Evolutionary conservation across 2,888 invertebrate species (phyloP).

Genomic region (Antheraea yamamai): DNA sequence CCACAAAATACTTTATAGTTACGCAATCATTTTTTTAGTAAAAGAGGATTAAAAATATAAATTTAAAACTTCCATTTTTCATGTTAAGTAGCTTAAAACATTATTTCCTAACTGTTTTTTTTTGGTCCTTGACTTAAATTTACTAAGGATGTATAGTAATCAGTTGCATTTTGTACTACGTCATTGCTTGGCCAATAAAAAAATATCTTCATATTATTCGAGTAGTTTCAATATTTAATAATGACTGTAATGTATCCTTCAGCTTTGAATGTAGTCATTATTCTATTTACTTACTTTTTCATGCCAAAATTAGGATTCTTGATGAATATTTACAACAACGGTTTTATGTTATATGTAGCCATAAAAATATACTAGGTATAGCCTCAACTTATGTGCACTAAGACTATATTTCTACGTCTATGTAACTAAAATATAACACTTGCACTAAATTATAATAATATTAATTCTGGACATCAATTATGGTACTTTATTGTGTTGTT

Average conservation of each 20-base stretch:
- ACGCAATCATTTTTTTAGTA: not conserved
- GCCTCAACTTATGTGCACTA: slow-evolving; percentile 41
- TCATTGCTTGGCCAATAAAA: not conserved
- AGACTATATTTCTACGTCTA: slow-evolving; percentile 18
- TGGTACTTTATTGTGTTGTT: slow-evolving; percentile 9
- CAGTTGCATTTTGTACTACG: not conserved
- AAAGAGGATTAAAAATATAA: not conserved
- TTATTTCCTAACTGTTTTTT: not conserved
- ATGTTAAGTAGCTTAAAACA: not conserved
- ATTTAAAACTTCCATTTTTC: not conserved
- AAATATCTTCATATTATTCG: not conserved
- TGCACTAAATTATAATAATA: not conserved
- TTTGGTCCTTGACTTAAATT: not conserved
- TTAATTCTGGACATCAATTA: not conserved
- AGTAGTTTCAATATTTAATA: not conserved
- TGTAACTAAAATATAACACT: slow-evolving; percentile 8
- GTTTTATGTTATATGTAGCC: slow-evolving; percentile 36
- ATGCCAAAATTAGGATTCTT: not conserved
- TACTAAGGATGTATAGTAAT: not conserved
- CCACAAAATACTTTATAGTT: not conserved
- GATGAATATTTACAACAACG: not conserved
- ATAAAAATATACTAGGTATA: slow-evolving; percentile 37
- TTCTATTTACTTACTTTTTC: not conserved
- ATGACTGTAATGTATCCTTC: not conserved
- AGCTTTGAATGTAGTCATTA: not conserved